Evolutionary conservation across 2,888 invertebrate genomes (phyloP), one percentile per base, ranked within the genome.

Genomic region (Agrochola litura): DNA sequence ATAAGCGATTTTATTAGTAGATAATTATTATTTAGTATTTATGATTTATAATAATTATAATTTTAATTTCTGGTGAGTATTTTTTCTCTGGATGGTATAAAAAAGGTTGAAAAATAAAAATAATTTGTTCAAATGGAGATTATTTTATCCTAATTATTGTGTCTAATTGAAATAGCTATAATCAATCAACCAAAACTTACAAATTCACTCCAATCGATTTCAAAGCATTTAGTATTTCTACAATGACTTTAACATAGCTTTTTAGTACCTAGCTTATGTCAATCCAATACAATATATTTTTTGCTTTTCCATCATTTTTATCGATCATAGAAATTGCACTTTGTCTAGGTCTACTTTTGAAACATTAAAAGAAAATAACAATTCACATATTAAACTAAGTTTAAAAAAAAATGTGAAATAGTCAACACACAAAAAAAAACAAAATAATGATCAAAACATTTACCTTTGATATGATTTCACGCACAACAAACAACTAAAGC

Each of bases 391-490:
- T 41, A n/a, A 37, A 22, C 10, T 9, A n/a, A n/a, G 3, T 25
- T 56, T n/a, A 12, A 56, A 14, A 12, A 56, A 14, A 58, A 14
- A 0, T 25, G 14, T 14, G 3, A 54, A 64, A 56, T 5, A 22
- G 2, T 22, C 9, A 0, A 37, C n/a, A 1, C 2, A 30, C 16
- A 9, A 54, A 19, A 46, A 54, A n/a, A 63, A 66, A 79, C 3
- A 77, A 22, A 37, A 37, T 37, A 37, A 41, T 60, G 8, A 64
- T 73, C 19, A 52, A n/a, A 76, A 76, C 16, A 77, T 75, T 82
- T 80, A 84, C 86, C 84, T 84, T 77, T 67, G 68, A 12, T 71
- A 60, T 65, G 68, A 67, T 73, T 70, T 58, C n/a, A 70, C 72
- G 41, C 43, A 75, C 81, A 73, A 80, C 56, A 78, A 82, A 79